Conservation (phyloP, 1,140 invertebrate species). For the Papilio polytes region DNA sequence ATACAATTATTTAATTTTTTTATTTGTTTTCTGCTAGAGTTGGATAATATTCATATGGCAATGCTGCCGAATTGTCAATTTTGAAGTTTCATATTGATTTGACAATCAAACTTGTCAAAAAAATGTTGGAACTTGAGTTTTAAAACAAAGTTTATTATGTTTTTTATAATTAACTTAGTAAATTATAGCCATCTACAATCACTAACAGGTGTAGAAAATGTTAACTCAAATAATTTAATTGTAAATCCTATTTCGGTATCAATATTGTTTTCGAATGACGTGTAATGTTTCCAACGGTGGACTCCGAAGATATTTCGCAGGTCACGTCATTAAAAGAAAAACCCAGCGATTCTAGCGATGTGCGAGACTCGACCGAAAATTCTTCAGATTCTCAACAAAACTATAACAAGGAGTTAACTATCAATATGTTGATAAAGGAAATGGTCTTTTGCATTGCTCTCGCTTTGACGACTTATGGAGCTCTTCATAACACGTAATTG, state of each 20-base stretch:
- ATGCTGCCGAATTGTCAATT: background rate
- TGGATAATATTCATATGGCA: background rate
- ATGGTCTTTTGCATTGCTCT: slow-evolving; percentile 82
- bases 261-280: slow-evolving; percentile 78
- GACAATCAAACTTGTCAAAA: slow-evolving; percentile 25
- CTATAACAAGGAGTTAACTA: slow-evolving; percentile 71
- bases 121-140: slow-evolving; percentile 27
- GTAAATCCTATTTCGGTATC: slow-evolving; percentile 54
- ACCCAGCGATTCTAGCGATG: slow-evolving; percentile 69
- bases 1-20: too few species aligned
- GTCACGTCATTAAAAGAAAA: slow-evolving; percentile 73
- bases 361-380: slow-evolving; percentile 60
- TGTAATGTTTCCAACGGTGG: slow-evolving; percentile 82
- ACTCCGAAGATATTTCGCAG: slow-evolving; percentile 74
- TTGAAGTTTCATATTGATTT: background rate
- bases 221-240: slow-evolving; percentile 53
- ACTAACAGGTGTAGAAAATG: slow-evolving; percentile 33
- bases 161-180: slow-evolving; percentile 42
- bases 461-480: slow-evolving; percentile 84
- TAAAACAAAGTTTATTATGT: slow-evolving; percentile 54
- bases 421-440: slow-evolving; percentile 80
- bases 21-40: background rate
- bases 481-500: slow-evolving; percentile 86
- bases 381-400: slow-evolving; percentile 64
- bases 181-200: slow-evolving; percentile 22